Conservation (phyloP, 2,888 invertebrate species). For the Sabatieria punctata region DNA sequence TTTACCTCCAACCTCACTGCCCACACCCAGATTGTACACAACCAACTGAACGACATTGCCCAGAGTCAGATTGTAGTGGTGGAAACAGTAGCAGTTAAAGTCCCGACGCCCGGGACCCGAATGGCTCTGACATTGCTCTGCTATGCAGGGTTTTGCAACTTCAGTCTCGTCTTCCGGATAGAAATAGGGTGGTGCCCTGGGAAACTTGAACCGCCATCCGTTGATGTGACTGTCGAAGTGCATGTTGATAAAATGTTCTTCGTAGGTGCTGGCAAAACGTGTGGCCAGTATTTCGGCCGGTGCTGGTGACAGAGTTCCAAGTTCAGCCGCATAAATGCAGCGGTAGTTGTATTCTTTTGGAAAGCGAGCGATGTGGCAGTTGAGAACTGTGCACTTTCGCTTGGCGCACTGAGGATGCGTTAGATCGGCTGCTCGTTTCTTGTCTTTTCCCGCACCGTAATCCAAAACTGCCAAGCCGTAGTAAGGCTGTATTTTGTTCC, state of each 20-base stretch:
- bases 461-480: slow-evolving; percentile 20
- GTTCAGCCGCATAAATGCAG: slow-evolving; percentile 1
- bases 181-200: slow-evolving; percentile 23
- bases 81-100: slow-evolving; percentile 21
- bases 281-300: no score
- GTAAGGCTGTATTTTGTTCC: slow-evolving; percentile 15
- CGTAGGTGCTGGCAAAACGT: slow-evolving; percentile 6
- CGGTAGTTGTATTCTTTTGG: not conserved
- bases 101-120: no score
- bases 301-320: not conserved
- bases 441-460: slow-evolving; percentile 10
- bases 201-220: slow-evolving; percentile 18
- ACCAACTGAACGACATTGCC: slow-evolving; percentile 23
- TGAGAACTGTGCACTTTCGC: slow-evolving; percentile 7
- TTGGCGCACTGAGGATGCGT: not conserved
- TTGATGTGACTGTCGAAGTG: slow-evolving; percentile 24
- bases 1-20: slow-evolving; percentile 14
- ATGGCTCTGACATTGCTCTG: slow-evolving; percentile 9
- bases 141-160: slow-evolving; percentile 15
- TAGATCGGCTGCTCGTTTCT: not conserved
- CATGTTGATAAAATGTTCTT: slow-evolving; percentile 26
- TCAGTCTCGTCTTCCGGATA: slow-evolving; percentile 15
- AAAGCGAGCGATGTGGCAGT: slow-evolving; percentile 7
- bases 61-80: slow-evolving; percentile 19
- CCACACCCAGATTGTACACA: slow-evolving; percentile 25